Evolutionary conservation across 2,888 invertebrate genomes (phyloP), one percentile per base, ranked within the genome.

Genomic region (Dichetophora obliterata): DNA sequence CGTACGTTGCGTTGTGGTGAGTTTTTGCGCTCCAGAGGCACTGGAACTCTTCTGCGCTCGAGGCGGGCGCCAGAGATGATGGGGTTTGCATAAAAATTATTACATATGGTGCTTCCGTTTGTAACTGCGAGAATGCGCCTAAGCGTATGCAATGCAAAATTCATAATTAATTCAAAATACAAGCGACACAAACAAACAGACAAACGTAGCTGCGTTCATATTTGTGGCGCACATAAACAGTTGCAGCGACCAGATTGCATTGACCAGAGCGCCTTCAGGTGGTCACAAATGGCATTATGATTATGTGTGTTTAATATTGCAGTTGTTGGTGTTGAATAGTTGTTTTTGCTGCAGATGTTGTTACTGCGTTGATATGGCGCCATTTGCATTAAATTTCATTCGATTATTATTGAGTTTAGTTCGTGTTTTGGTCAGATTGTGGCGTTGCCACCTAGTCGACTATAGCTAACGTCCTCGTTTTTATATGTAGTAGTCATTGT

Each of bases 391-490:
- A 76, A 76, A 76, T 76, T 76, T 54, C 31, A 59, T 61, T 68
- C 61, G 52, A 63, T 74, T 77, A 77, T 77, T 63, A 65, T 69
- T 59, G 66, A 70, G 50, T 77, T 75, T 63, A 72, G 72, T 37
- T 43, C 24, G 6, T 50, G 50, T 57, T 71, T 76, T 68, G 76
- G 52, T 61, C 37, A 57, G 65, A 57, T 65, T 75, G 74, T 70
- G 80, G 74, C 76, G 31, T 24, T 50, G 68, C n/a, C 43, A 43
- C 43, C 43, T 43, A 43, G 43, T 43, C 11, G 43, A 11, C 43
- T 54, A 9, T 54, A 3, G 54, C 5, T 16, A 54, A 19, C 19
- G 52, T 52, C n/a, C n/a, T 52, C 19, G 52, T 19, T 50, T 50
- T 3, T n/a, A 3, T 3, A 5, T 52, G 52, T 19, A 19, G 5